Conservation (phyloP, 2,797 vertebrate species). For the Astyanax mexicanus region DNA sequence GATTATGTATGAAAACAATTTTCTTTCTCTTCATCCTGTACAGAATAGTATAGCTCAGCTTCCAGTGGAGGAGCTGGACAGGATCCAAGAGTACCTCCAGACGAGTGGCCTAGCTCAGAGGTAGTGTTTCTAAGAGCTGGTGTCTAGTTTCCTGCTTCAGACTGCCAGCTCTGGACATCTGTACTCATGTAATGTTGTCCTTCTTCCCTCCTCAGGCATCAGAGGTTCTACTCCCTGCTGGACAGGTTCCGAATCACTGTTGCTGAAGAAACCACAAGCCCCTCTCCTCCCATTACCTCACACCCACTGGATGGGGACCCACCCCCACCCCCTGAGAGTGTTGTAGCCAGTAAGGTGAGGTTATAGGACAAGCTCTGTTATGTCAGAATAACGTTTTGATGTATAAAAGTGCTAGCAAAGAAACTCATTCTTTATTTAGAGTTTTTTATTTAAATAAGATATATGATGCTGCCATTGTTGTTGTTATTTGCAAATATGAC, state of each 20-base stretch:
- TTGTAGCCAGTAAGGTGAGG: slow-evolving; percentile 89
- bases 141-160: neutral
- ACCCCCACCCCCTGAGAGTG: slow-evolving; percentile 83
- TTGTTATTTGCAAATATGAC: too few species aligned
- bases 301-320: slow-evolving; percentile 93
- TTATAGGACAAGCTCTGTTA: neutral
- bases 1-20: neutral
- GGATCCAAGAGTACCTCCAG: slow-evolving; percentile 95
- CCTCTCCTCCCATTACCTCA: slow-evolving; percentile 84
- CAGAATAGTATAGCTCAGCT: slow-evolving; percentile 93
- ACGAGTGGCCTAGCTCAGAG: slow-evolving; percentile 90
- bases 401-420: too few species aligned
- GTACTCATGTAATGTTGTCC: neutral
- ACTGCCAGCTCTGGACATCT: neutral
- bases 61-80: slow-evolving; percentile 91
- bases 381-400: too few species aligned
- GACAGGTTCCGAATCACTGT: slow-evolving; percentile 93
- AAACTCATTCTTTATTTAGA: too few species aligned
- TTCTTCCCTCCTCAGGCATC: slow-evolving; percentile 81
- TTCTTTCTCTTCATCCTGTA: slow-evolving; percentile 46
- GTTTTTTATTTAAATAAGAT: too few species aligned
- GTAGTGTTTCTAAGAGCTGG: slow-evolving; percentile 68
- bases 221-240: slow-evolving; percentile 97
- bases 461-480: too few species aligned
- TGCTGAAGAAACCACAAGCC: slow-evolving; percentile 84